Percentiles rank a stretch among this genome's conserved stretches.
phyloP scores from a whole-genome alignment of 2,888 invertebrate genomes.

The Camponotus fellah region DNA sequence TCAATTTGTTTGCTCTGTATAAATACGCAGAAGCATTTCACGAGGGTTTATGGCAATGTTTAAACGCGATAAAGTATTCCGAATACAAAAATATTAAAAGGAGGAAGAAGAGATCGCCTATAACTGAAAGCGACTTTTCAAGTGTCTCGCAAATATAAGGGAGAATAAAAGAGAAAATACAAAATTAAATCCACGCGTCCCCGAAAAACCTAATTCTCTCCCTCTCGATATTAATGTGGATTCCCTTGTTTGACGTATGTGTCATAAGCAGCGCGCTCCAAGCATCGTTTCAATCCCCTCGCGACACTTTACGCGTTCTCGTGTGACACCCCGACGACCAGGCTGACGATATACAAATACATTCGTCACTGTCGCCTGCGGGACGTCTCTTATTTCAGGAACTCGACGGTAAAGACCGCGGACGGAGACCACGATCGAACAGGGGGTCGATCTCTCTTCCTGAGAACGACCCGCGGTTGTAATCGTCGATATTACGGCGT shows the following conservation, averaged over 20 bases:
- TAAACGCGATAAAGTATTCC: neutral
- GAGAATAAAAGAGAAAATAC: neutral
- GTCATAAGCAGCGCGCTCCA: constrained; percentile 18
- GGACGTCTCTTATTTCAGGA: constrained; percentile 63
- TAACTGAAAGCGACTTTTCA: neutral
- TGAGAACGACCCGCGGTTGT: neutral
- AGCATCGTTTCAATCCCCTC: constrained; percentile 26
- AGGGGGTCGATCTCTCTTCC: constrained; percentile 13
- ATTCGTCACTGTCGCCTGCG: constrained; percentile 71
- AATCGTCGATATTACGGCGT: neutral
- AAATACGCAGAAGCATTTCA: constrained; percentile 10
- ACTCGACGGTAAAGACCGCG: constrained; percentile 9
- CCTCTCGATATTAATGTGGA: constrained; percentile 32
- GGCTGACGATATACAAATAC: constrained; percentile 75
- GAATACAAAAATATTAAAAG: neutral
- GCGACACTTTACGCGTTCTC: constrained; percentile 43
- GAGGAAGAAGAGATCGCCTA: neutral
- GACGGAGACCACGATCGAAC: neutral
- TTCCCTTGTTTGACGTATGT: constrained; percentile 39
- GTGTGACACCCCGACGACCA: constrained; percentile 22
- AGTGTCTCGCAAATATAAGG: neutral
- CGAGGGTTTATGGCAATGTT: neutral
- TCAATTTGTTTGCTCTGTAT: constrained; percentile 20
- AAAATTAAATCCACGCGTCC: neutral
- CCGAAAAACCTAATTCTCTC: constrained; percentile 21